Evolutionary conservation across 1,140 invertebrate species (phyloP).

Genomic region (Meteorus sp.): DNA sequence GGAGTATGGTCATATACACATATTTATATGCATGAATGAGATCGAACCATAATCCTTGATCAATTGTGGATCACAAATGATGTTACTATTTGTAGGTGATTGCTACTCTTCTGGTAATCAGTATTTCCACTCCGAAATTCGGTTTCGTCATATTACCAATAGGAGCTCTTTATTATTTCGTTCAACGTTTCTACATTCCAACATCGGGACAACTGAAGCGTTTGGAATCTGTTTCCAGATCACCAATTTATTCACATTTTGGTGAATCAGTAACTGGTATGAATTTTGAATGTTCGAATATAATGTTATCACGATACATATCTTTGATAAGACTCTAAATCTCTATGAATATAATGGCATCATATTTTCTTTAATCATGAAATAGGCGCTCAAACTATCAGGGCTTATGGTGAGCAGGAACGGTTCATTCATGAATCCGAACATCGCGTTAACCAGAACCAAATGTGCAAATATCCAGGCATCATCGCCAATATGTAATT

Average conservation of each 20-base stretch:
- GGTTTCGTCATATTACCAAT: conserved; percentile 82
- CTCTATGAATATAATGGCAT: no score
- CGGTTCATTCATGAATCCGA: conserved; percentile 84
- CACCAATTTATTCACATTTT: conserved; percentile 98
- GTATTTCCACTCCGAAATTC: conserved; percentile 87
- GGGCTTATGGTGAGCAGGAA: conserved; percentile 75
- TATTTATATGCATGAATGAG: conserved; percentile 20
- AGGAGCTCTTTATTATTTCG: conserved; percentile 84
- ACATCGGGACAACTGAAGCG: conserved; percentile 94
- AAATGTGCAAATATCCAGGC: conserved; percentile 85
- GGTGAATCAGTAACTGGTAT: conserved; percentile 84
- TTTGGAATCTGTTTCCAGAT: conserved; percentile 91
- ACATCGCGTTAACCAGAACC: conserved; percentile 82
- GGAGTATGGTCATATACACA: conserved; percentile 55
- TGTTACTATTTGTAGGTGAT: conserved; percentile 73
- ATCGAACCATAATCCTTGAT: neutral
- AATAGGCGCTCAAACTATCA: conserved; percentile 72
- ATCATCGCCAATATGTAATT: conserved; percentile 80
- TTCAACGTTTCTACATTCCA: conserved; percentile 92
- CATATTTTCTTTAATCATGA: conserved; percentile 9
- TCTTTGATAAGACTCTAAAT: neutral
- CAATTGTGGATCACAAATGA: no score
- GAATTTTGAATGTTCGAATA: neutral
- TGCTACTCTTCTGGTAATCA: conserved; percentile 87
- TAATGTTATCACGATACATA: neutral